Evolutionary conservation across 2,888 invertebrate genomes (phyloP).

Genomic region (Eupeodes luniger): DNA sequence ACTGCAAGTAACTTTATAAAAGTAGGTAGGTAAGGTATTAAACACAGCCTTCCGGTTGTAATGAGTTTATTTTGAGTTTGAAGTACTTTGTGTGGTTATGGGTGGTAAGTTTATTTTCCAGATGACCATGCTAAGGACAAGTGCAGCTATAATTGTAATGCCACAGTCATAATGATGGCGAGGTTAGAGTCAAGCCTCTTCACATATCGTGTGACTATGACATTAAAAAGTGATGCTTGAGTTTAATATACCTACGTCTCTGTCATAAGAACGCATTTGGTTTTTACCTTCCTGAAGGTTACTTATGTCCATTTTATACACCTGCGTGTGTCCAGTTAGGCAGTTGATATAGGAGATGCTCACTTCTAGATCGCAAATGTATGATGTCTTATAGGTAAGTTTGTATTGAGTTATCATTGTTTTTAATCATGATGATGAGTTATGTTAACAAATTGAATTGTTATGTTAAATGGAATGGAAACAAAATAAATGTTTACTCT

Average conservation of each 20-base stretch:
- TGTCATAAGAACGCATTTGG: slow-evolving; percentile 43
- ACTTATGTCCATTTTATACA: not conserved
- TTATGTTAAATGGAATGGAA: not conserved
- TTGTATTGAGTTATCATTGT: not conserved
- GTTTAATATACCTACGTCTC: slow-evolving; percentile 14
- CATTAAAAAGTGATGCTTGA: slow-evolving; percentile 46
- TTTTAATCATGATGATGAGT: not conserved
- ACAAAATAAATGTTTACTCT: too few relatives aligned
- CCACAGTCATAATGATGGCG: not conserved
- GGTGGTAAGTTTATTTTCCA: slow-evolving; percentile 3
- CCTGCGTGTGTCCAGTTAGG: slow-evolving; percentile 28
- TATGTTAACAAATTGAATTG: slow-evolving; percentile 3
- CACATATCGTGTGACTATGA: slow-evolving; percentile 49
- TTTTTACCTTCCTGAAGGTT: slow-evolving; percentile 31
- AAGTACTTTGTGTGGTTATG: slow-evolving; percentile 5
- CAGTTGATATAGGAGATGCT: slow-evolving; percentile 27
- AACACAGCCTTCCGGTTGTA: not conserved
- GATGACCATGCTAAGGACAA: too few relatives aligned
- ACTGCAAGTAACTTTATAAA: not conserved
- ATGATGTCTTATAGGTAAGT: not conserved
- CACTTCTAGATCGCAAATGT: slow-evolving; percentile 10
- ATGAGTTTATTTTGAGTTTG: slow-evolving; percentile 16
- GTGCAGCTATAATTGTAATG: not conserved
- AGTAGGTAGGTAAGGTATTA: not conserved
- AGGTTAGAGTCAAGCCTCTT: not conserved